These are phyloP conservation scores for Leucosticte australis DNA, from an alignment of 2,113 vertebrate species.

Conservation along the genomic window DNA sequence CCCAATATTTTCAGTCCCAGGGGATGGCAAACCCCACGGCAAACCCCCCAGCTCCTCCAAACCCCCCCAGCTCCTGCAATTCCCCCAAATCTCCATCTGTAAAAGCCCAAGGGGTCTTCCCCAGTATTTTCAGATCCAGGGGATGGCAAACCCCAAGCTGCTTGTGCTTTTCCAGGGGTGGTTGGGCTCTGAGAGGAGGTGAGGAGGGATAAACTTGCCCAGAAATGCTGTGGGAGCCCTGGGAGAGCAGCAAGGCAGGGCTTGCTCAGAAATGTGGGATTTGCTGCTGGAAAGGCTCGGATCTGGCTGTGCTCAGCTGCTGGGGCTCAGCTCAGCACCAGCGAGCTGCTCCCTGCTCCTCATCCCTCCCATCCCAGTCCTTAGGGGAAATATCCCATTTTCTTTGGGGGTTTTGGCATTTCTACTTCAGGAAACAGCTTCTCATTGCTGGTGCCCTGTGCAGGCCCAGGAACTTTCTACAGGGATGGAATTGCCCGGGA, in stretches of 20 bases:
- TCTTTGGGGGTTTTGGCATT: background rate
- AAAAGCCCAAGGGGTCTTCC: background rate
- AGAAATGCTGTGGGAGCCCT: background rate
- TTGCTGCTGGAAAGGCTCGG: background rate
- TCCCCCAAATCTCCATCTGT: background rate
- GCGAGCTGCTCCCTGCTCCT: background rate
- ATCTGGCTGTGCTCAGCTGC: background rate
- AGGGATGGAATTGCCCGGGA: background rate
- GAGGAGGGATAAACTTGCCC: background rate
- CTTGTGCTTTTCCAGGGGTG: rapidly evolving
- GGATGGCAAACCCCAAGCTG: rapidly evolving
- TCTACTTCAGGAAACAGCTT: background rate
- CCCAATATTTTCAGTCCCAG: no score
- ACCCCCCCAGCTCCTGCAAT: no score
- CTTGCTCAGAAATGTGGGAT: background rate
- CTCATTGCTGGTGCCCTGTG: background rate
- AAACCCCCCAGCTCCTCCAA: no score
- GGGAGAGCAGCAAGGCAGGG: background rate
- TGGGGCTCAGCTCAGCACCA: background rate
- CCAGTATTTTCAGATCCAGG: rapidly evolving
- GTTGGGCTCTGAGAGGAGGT: background rate
- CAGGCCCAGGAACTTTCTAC: background rate
- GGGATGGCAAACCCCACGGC: background rate
- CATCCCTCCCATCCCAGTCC: background rate
- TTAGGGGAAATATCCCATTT: rapidly evolving